Evolutionary conservation across 1,140 invertebrate genomes (phyloP).

Genomic region (Tetramorium simillimum): DNA sequence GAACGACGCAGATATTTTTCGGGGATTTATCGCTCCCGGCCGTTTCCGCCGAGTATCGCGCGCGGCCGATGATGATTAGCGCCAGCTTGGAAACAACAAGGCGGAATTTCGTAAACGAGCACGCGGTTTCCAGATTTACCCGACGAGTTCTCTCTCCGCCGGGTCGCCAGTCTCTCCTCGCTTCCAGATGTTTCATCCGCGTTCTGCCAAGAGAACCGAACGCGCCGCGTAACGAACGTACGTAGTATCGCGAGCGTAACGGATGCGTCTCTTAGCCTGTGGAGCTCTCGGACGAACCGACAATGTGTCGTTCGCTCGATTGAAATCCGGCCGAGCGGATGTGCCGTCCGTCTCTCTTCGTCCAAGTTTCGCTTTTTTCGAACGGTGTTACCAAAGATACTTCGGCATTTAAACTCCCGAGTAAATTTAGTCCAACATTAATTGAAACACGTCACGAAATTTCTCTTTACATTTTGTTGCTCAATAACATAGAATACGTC

Average conservation of each 20-base stretch:
- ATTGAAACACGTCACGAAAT: no score
- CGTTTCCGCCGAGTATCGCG: conserved; percentile 41
- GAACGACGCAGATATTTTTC: conserved; percentile 47
- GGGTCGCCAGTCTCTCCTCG: background rate
- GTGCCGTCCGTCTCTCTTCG: no score
- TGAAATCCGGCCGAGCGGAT: background rate
- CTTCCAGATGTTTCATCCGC: conserved; percentile 33
- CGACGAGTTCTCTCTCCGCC: background rate
- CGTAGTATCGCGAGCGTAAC: background rate
- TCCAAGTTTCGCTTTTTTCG: background rate
- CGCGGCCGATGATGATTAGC: conserved; percentile 39
- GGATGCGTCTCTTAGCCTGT: background rate
- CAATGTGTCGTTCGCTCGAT: background rate
- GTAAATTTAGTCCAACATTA: background rate
- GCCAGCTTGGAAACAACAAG: conserved; percentile 51
- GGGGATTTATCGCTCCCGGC: conserved; percentile 39
- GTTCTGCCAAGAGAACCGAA: conserved; percentile 35
- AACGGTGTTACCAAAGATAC: background rate
- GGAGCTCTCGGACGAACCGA: background rate
- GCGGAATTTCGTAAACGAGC: conserved; percentile 46
- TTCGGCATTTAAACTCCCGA: background rate
- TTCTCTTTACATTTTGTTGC: background rate
- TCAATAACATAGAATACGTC: background rate
- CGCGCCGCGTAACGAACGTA: background rate
- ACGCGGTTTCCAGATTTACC: conserved; percentile 38